A percentile compares a stretch with the other conserved stretches of the same genome.
Conservation (phyloP, 2,888 invertebrate species). For the Sipha maydis region DNA sequence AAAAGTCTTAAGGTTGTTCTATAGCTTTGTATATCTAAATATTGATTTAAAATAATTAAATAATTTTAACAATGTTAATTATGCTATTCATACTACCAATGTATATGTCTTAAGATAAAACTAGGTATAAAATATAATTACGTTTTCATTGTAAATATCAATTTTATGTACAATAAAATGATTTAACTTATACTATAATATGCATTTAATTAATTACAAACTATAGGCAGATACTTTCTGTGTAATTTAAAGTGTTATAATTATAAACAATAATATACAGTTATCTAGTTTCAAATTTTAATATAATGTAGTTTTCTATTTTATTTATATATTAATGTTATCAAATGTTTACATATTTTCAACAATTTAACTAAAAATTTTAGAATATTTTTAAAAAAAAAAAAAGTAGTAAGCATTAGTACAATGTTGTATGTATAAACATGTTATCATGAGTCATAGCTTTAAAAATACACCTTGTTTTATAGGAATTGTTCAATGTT, state of each 20-base stretch:
- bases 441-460: not conserved
- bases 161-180: too few relatives aligned
- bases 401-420: too few relatives aligned
- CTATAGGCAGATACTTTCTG: not conserved
- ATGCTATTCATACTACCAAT: too few relatives aligned
- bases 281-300: not conserved
- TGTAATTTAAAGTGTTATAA: too few relatives aligned
- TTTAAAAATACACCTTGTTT: not conserved
- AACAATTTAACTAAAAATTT: not conserved
- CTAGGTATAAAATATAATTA: too few relatives aligned
- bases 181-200: too few relatives aligned
- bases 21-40: too few relatives aligned
- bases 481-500: not conserved
- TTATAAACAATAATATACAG: not conserved
- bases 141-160: too few relatives aligned
- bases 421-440: not conserved
- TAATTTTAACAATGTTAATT: too few relatives aligned
- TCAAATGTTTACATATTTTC: not conserved
- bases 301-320: not conserved
- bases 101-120: too few relatives aligned
- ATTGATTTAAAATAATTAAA: too few relatives aligned
- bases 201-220: not conserved
- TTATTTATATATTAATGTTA: not conserved
- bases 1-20: too few relatives aligned
- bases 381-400: not conserved